Conservation (phyloP, 2,113 vertebrate species). For the Upupa epops region DNA sequence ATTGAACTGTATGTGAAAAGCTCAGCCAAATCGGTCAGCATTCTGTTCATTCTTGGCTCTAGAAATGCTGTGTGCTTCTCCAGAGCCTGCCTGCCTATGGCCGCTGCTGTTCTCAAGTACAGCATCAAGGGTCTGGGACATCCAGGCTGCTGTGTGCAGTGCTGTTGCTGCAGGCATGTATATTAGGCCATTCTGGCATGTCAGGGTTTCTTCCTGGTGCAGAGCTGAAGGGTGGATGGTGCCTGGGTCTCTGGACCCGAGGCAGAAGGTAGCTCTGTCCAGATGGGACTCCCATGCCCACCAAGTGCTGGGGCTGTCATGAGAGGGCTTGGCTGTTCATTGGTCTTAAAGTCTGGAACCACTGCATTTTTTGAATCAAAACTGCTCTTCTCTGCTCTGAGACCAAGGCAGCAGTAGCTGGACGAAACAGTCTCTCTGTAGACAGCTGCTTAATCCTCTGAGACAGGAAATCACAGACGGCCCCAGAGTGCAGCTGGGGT, state of each 20-base stretch:
- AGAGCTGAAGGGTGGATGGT: rapidly evolving
- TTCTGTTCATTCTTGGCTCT: not conserved
- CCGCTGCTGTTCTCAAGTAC: rapidly evolving
- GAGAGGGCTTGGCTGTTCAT: not conserved
- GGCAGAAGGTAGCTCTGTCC: not conserved
- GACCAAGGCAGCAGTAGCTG: not conserved
- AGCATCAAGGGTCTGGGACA: not conserved
- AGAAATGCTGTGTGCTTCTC: not conserved
- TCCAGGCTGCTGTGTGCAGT: rapidly evolving
- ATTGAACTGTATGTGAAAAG: not conserved
- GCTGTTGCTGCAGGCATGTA: not conserved
- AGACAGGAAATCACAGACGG: not conserved
- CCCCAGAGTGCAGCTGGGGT: not conserved
- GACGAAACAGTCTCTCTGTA: not conserved
- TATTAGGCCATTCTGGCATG: rapidly evolving
- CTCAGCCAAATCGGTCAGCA: not conserved
- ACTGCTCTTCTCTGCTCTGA: not conserved
- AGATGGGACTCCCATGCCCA: rapidly evolving
- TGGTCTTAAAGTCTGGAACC: rapidly evolving
- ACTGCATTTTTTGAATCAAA: not conserved
- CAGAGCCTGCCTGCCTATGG: not conserved
- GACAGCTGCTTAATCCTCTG: not conserved
- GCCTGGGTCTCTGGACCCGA: rapidly evolving
- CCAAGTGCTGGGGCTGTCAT: rapidly evolving
- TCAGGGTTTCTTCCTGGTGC: rapidly evolving